A percentile compares a stretch with the other conserved stretches of the same genome.
Conservation (phyloP, 2,113 vertebrate genomes). For the Bujurquina vittata region DNA sequence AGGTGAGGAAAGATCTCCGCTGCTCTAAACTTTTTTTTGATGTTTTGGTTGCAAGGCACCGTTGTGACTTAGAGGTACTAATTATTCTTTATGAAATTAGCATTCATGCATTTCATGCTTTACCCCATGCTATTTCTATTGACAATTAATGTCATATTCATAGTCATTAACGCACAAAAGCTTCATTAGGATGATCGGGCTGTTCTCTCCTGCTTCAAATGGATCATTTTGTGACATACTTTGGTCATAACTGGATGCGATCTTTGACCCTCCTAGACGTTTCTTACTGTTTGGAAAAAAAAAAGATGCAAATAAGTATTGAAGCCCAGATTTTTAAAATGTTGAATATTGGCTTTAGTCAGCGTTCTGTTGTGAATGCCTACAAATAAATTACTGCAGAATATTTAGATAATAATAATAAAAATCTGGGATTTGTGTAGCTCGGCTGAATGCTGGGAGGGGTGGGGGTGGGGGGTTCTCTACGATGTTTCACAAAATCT, state of each 20-base stretch:
- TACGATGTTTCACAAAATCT: background rate
- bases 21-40: background rate
- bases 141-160: background rate
- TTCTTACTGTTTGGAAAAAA: background rate
- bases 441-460: background rate
- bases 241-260: fast-evolving
- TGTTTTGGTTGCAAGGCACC: background rate
- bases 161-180: background rate
- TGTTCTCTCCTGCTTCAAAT: background rate
- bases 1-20: conserved; percentile 61
- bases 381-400: background rate
- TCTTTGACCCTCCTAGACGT: background rate
- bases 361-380: background rate
- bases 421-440: background rate
- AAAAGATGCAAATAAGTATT: background rate
- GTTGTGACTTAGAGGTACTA: background rate
- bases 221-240: background rate
- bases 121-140: background rate
- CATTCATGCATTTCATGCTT: background rate
- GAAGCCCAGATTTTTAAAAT: background rate
- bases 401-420: background rate
- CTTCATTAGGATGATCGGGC: background rate
- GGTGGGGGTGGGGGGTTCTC: background rate
- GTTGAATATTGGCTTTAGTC: background rate
- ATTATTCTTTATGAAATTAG: background rate